Evolutionary conservation across 2,888 invertebrate species (phyloP).

Genomic region (Oegoconia quadripuncta): DNA sequence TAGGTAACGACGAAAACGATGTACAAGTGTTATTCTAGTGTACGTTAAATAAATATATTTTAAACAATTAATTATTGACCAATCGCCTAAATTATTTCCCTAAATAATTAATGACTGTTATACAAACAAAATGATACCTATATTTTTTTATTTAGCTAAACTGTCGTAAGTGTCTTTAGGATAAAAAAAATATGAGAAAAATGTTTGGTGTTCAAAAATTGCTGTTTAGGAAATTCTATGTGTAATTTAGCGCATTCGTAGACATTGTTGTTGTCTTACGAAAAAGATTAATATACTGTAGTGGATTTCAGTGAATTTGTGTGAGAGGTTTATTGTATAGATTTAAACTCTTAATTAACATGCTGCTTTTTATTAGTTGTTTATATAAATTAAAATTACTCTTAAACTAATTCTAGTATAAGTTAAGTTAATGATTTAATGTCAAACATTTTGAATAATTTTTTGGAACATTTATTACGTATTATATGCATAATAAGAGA

Average conservation of each 20-base stretch:
- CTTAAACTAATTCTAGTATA: too few relatives aligned
- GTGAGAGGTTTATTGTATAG: slow-evolving; percentile 18
- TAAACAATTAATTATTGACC: slow-evolving; percentile 39
- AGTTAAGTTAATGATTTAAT: too few relatives aligned
- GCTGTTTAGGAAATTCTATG: slow-evolving; percentile 57
- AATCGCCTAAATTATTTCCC: slow-evolving; percentile 62
- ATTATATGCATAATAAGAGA: too few relatives aligned
- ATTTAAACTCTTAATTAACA: too few relatives aligned
- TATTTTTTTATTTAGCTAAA: slow-evolving; percentile 77
- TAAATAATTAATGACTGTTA: slow-evolving; percentile 63
- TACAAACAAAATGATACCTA: slow-evolving; percentile 59
- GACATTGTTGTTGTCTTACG: slow-evolving; percentile 44
- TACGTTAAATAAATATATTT: slow-evolving; percentile 25
- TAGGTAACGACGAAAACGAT: slow-evolving; percentile 17
- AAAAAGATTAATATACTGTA: slow-evolving; percentile 28
- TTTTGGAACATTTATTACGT: too few relatives aligned
- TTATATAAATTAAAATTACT: too few relatives aligned
- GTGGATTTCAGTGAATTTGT: slow-evolving; percentile 30
- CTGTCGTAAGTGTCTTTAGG: slow-evolving; percentile 69
- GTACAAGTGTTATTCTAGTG: slow-evolving; percentile 35
- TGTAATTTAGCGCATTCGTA: slow-evolving; percentile 50
- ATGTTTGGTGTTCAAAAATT: slow-evolving; percentile 70
- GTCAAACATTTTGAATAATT: too few relatives aligned
- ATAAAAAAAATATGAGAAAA: slow-evolving; percentile 55
- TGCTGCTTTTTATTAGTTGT: too few relatives aligned